A percentile compares a stretch with the other conserved stretches of the same genome.
These are phyloP conservation scores for Cylas formicarius DNA, from an alignment of 1,140 invertebrate species.

Conservation along the genomic window DNA sequence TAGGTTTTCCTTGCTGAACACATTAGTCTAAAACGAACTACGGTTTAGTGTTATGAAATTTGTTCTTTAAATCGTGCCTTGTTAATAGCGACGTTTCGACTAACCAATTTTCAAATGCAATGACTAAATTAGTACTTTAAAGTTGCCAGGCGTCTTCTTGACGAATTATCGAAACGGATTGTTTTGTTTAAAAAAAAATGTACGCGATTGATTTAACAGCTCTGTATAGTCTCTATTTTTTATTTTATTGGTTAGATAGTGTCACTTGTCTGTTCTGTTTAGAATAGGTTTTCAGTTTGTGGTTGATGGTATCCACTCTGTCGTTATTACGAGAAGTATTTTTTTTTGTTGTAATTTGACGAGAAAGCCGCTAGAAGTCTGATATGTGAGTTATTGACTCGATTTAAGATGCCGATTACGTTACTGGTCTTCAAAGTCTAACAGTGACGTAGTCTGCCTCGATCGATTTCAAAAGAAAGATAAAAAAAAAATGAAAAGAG, in stretches of 20 bases:
- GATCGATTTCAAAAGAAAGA: too few relatives aligned
- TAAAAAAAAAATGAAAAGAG: conserved; percentile 24
- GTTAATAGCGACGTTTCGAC: conserved; percentile 20
- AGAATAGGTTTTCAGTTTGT: conserved; percentile 19
- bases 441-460: conserved; percentile 38
- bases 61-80: too few relatives aligned
- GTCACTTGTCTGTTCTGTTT: conserved; percentile 14
- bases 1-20: conserved; percentile 20
- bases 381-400: conserved; percentile 9
- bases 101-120: conserved; percentile 18
- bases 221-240: conserved; percentile 9
- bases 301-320: conserved; percentile 4
- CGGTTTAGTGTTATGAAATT: too few relatives aligned
- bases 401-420: background rate
- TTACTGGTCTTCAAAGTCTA: conserved; percentile 28
- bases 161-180: too few relatives aligned
- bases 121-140: too few relatives aligned
- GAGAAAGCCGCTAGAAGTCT: conserved; percentile 24
- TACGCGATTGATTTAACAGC: too few relatives aligned
- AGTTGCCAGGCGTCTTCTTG: too few relatives aligned
- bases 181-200: too few relatives aligned
- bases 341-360: conserved; percentile 16
- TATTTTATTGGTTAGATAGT: conserved; percentile 18
- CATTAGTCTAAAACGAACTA: too few relatives aligned
- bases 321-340: conserved; percentile 9